phyloP scores from a whole-genome alignment of 2,888 invertebrate genomes.

The Malthinus seriepunctatus region DNA sequence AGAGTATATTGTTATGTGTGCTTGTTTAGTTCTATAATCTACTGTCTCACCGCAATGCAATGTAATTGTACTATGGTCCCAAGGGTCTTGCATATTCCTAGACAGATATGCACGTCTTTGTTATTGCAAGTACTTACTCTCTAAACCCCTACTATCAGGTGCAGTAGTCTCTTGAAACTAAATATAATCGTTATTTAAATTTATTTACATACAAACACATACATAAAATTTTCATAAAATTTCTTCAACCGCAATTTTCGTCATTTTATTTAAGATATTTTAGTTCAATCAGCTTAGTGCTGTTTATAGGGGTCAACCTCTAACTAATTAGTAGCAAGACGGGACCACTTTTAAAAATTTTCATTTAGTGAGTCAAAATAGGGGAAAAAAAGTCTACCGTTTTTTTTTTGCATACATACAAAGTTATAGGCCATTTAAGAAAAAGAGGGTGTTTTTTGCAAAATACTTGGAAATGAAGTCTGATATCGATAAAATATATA shows the following conservation, averaged over 20 bases:
- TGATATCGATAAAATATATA: no score
- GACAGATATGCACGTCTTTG: conserved; percentile 26
- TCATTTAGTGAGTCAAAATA: no score
- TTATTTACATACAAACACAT: conserved; percentile 3
- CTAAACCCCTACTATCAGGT: conserved; percentile 19
- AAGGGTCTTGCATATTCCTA: conserved; percentile 24
- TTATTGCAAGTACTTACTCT: conserved; percentile 15
- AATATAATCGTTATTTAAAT: conserved; percentile 18
- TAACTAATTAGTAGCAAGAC: no score
- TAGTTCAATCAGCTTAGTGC: no score
- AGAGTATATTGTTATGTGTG: conserved; percentile 19
- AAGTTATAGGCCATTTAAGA: no score
- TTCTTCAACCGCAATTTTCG: neutral
- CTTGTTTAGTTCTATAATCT: conserved; percentile 28
- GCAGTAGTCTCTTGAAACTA: conserved; percentile 20
- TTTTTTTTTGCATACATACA: no score
- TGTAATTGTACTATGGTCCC: conserved; percentile 22
- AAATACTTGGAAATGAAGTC: no score
- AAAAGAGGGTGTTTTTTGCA: no score
- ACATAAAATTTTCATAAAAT: neutral
- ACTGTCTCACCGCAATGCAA: conserved; percentile 28
- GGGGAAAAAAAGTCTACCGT: no score
- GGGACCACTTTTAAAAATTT: no score
- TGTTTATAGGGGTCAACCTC: no score
- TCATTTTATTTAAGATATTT: neutral